Evolutionary conservation across 2,888 invertebrate genomes (phyloP).

Genomic region (Sphecodes monilicornis): DNA sequence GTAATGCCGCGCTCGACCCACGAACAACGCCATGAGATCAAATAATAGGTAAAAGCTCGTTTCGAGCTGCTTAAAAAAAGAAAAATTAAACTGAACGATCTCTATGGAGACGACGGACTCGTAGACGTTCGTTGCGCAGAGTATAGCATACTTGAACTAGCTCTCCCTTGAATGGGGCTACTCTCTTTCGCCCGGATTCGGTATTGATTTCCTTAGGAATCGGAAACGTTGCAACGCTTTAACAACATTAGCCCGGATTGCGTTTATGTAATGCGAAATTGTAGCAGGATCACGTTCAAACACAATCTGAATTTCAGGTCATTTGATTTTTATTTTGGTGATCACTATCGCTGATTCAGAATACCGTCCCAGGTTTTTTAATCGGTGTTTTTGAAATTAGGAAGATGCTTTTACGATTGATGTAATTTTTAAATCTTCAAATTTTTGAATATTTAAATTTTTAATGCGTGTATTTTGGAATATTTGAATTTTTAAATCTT

Average conservation of each 20-base stretch:
- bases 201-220: conserved; percentile 13
- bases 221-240: conserved; percentile 6
- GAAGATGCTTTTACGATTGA: no score
- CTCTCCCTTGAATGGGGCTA: not conserved
- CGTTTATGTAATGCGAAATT: conserved; percentile 9
- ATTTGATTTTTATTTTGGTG: not conserved
- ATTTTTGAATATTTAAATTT: no score
- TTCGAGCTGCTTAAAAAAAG: not conserved
- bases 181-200: conserved; percentile 8
- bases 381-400: not conserved
- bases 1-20: conserved; percentile 20
- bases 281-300: not conserved
- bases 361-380: not conserved
- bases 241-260: conserved; percentile 11
- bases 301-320: not conserved
- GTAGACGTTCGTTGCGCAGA: not conserved
- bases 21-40: conserved; percentile 11
- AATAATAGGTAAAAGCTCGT: conserved; percentile 29
- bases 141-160: not conserved
- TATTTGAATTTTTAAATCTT: no score
- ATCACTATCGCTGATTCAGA: not conserved
- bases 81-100: not conserved
- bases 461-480: no score
- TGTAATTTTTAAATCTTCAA: no score
- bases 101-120: not conserved